These are phyloP conservation scores for Ptychobarbus kaznakovi DNA, from an alignment of 2,797 vertebrate species.

Conservation along the genomic window DNA sequence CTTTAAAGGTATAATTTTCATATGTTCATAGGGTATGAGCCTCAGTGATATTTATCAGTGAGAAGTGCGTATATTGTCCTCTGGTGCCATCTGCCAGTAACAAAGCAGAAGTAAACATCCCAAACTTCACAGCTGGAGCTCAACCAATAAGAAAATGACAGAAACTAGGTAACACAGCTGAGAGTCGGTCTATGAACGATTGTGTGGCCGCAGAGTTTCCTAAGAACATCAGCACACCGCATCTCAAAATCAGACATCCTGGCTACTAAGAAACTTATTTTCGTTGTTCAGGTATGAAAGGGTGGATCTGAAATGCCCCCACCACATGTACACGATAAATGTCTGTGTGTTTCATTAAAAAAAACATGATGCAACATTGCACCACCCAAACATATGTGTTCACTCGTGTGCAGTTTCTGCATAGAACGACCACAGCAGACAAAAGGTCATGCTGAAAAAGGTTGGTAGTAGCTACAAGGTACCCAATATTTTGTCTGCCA, in stretches of 20 bases:
- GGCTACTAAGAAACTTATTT: neutral
- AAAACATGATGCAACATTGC: slow-evolving; percentile 25
- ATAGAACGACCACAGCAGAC: neutral
- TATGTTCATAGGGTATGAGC: slow-evolving; percentile 36
- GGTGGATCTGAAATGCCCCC: neutral
- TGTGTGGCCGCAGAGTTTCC: slow-evolving; percentile 34
- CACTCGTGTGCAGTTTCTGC: neutral
- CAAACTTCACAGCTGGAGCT: slow-evolving; percentile 31
- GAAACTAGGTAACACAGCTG: slow-evolving; percentile 80
- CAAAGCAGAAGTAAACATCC: slow-evolving; percentile 73
- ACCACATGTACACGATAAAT: neutral
- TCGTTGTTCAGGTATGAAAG: slow-evolving; percentile 4
- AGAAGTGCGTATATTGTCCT: slow-evolving; percentile 62
- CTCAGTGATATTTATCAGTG: slow-evolving; percentile 58
- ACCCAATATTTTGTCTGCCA: neutral
- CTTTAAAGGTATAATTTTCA: neutral
- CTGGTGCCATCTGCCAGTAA: slow-evolving; percentile 83
- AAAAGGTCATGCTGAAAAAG: neutral
- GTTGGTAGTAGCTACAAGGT: neutral
- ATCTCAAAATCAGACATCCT: neutral
- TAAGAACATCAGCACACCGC: neutral
- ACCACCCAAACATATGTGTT: neutral
- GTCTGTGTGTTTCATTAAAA: neutral
- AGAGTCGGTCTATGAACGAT: slow-evolving; percentile 70
- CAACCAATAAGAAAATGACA: slow-evolving; percentile 33